A percentile compares a stretch with the other conserved stretches of the same genome.
Evolutionary conservation across 2,888 invertebrate species (phyloP).

Genomic region (Sphaerophoria taeniata): DNA sequence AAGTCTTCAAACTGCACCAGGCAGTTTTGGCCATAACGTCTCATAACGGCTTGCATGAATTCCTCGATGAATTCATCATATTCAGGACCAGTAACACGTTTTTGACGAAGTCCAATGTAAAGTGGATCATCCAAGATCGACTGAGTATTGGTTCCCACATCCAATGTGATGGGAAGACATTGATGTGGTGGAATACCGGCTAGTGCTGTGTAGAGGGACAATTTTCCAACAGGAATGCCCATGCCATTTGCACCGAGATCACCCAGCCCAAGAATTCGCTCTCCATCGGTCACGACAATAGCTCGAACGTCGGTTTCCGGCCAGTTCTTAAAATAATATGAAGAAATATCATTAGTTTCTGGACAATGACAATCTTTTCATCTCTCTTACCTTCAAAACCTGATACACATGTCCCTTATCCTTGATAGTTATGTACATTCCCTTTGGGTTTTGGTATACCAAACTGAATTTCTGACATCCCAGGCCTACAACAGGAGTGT

Average conservation of each 20-base stretch:
- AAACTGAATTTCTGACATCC: slow-evolving; percentile 99
- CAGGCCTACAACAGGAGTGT: slow-evolving; percentile 98
- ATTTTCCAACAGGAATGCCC: slow-evolving; percentile 99
- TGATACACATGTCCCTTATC: slow-evolving; percentile 98
- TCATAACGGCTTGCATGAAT: slow-evolving; percentile 96
- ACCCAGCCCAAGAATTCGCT: slow-evolving; percentile 98
- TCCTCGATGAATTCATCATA: slow-evolving; percentile 98
- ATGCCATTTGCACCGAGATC: slow-evolving; percentile 99
- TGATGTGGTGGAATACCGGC: slow-evolving; percentile 98
- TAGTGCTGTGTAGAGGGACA: slow-evolving; percentile 97
- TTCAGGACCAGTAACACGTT: slow-evolving; percentile 90
- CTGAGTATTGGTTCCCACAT: slow-evolving; percentile 96
- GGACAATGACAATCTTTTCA: neutral
- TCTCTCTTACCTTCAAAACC: slow-evolving; percentile 90
- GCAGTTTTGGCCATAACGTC: slow-evolving; percentile 92
- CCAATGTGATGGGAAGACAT: slow-evolving; percentile 95
- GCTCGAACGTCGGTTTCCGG: slow-evolving; percentile 94
- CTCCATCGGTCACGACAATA: slow-evolving; percentile 98
- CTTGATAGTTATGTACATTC: slow-evolving; percentile 97
- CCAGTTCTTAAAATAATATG: slow-evolving; percentile 86
- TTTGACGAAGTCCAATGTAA: slow-evolving; percentile 96
- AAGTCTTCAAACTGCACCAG: slow-evolving; percentile 99
- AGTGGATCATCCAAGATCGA: slow-evolving; percentile 94
- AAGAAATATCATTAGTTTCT: neutral
- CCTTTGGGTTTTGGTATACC: slow-evolving; percentile 94